A percentile compares a stretch with the other conserved stretches of the same genome.
Evolutionary conservation across 2,888 invertebrate species (phyloP).

Genomic region (Hetaerina titia): DNA sequence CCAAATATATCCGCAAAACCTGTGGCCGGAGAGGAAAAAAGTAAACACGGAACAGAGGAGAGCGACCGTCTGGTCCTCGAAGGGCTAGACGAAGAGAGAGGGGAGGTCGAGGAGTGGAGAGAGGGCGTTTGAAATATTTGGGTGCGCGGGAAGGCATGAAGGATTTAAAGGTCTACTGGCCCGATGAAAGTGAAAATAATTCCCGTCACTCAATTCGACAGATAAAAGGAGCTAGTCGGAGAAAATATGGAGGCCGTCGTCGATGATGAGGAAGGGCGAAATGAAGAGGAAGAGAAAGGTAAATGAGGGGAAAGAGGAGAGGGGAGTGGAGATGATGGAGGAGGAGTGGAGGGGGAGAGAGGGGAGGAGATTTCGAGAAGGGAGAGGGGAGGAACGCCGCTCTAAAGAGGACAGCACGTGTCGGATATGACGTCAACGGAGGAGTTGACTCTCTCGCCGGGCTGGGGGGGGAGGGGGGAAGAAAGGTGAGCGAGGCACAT

Average conservation of each 20-base stretch:
- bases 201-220: constrained; percentile 15
- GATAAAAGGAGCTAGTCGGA: background rate
- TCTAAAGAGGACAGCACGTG: constrained; percentile 50
- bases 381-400: background rate
- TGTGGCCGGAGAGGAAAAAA: background rate
- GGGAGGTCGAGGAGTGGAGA: background rate
- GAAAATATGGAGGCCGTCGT: background rate
- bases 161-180: background rate
- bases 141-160: background rate
- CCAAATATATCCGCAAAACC: background rate
- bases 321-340: background rate
- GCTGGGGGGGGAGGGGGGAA: constrained; percentile 2
- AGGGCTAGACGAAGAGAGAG: background rate
- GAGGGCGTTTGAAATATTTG: constrained; percentile 2
- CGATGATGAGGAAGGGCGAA: background rate
- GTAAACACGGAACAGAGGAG: background rate
- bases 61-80: background rate
- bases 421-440: constrained; percentile 54
- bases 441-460: constrained; percentile 28
- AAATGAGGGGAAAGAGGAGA: background rate
- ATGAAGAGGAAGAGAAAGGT: background rate
- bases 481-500: constrained; percentile 21
- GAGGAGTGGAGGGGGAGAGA: background rate
- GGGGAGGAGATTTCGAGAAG: background rate
- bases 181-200: constrained; percentile 39